phyloP scores from a whole-genome alignment of 2,797 vertebrate genomes.

The Catamblyrhynchus diadema region DNA sequence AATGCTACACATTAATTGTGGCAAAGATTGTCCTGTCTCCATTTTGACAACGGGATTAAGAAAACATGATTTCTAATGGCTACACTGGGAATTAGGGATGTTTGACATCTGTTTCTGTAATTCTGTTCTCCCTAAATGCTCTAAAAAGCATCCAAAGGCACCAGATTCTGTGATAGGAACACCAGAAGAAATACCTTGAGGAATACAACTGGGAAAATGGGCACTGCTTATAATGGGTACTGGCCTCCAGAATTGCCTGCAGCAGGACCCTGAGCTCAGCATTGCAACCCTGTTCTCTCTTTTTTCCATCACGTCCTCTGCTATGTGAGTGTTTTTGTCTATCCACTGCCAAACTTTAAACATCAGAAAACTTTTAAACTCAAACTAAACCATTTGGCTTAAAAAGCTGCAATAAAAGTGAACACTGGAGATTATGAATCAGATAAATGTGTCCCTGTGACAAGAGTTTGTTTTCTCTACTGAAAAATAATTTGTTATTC shows the following conservation, averaged over 20 bases:
- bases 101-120: constrained; percentile 33
- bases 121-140: not conserved
- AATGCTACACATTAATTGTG: not conserved
- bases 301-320: not conserved
- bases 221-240: not conserved
- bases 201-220: not conserved
- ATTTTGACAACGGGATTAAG: not conserved
- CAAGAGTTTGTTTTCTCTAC: constrained; percentile 59
- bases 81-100: not conserved
- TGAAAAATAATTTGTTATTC: constrained; percentile 61
- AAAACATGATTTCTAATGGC: constrained; percentile 6
- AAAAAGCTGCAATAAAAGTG: constrained; percentile 32
- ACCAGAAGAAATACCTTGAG: not conserved
- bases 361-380: constrained; percentile 49
- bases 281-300: not conserved
- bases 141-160: not conserved
- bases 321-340: not conserved
- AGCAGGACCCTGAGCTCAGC: not conserved
- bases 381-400: constrained; percentile 37
- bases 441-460: constrained; percentile 60
- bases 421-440: constrained; percentile 56
- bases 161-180: not conserved
- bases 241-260: not conserved
- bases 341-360: constrained; percentile 34
- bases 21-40: not conserved